Conservation (phyloP, 2,888 invertebrate species). For the Morpho achilles region DNA sequence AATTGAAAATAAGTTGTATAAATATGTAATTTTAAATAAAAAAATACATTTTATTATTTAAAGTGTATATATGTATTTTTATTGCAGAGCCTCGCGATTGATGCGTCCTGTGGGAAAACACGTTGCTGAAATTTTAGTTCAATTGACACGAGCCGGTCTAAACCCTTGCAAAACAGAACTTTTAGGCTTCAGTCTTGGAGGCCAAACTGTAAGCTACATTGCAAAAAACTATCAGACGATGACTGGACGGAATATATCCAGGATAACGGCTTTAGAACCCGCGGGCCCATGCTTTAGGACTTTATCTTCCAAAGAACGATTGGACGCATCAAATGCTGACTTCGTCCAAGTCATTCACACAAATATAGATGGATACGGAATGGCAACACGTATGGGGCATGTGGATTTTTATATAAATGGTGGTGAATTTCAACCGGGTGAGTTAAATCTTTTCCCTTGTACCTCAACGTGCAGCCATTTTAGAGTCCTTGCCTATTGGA, state of each 20-base stretch:
- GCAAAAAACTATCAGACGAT: constrained; percentile 55
- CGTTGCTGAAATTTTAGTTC: constrained; percentile 56
- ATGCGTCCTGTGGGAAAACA: constrained; percentile 71
- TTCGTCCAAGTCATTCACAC: constrained; percentile 68
- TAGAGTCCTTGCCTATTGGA: constrained; percentile 53
- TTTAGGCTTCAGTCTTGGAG: constrained; percentile 65
- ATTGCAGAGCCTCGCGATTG: constrained; percentile 60
- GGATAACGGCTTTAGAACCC: constrained; percentile 62
- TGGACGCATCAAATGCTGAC: constrained; percentile 57
- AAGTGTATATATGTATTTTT: background rate
- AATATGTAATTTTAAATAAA: too few species aligned
- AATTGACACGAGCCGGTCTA: constrained; percentile 51
- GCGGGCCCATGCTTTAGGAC: constrained; percentile 57
- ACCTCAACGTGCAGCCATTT: constrained; percentile 66
- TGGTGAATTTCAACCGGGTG: constrained; percentile 66
- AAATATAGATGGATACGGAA: constrained; percentile 69
- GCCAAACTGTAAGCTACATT: constrained; percentile 62
- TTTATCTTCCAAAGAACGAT: constrained; percentile 43
- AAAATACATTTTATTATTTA: too few species aligned
- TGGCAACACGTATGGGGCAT: constrained; percentile 66
- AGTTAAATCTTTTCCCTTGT: constrained; percentile 54
- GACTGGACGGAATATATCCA: constrained; percentile 58
- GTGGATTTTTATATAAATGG: constrained; percentile 68
- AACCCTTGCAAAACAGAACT: constrained; percentile 57
- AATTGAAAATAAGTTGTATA: too few species aligned